A percentile compares a stretch with the other conserved stretches of the same genome.
These are phyloP conservation scores for Leptopilina syphax DNA, from an alignment of 2,888 invertebrate genomes.

Conservation along the genomic window DNA sequence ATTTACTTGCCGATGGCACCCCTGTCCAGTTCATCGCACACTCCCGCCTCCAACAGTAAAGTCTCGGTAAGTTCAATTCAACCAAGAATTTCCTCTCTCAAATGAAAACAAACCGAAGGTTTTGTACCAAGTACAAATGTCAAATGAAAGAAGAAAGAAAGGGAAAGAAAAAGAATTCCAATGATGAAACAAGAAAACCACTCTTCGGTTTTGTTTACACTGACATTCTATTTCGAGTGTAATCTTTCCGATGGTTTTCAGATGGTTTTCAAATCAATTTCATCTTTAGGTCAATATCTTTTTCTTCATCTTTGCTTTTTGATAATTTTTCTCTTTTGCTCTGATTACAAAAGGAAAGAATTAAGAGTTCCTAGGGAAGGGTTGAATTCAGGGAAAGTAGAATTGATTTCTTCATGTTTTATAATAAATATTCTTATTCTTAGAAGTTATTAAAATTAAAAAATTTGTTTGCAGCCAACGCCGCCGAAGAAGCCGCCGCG, in stretches of 20 bases:
- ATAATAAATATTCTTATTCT: no score
- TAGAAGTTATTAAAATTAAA: not conserved
- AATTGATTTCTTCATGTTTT: no score
- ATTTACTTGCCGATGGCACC: conserved; percentile 82
- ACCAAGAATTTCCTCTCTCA: not conserved
- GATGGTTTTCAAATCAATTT: conserved; percentile 13
- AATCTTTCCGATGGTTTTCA: not conserved
- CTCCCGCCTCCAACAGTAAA: conserved; percentile 81
- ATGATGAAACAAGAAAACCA: conserved; percentile 22
- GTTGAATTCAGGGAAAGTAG: no score
- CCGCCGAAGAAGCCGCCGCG: conserved; percentile 94
- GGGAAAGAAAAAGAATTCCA: not conserved
- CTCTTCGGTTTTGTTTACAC: conserved; percentile 21
- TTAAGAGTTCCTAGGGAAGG: no score
- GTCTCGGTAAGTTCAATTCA: conserved; percentile 78
- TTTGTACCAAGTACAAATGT: not conserved
- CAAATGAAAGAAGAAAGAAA: not conserved
- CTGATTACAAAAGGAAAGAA: not conserved
- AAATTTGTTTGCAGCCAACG: conserved; percentile 81
- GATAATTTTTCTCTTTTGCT: not conserved
- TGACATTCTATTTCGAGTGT: conserved; percentile 20
- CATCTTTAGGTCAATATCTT: not conserved
- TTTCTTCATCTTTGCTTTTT: no score
- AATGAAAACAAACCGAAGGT: no score
- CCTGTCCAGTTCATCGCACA: conserved; percentile 78